Evolutionary conservation across 1,140 invertebrate genomes (phyloP).

Genomic region (Brachionus plicatilis): DNA sequence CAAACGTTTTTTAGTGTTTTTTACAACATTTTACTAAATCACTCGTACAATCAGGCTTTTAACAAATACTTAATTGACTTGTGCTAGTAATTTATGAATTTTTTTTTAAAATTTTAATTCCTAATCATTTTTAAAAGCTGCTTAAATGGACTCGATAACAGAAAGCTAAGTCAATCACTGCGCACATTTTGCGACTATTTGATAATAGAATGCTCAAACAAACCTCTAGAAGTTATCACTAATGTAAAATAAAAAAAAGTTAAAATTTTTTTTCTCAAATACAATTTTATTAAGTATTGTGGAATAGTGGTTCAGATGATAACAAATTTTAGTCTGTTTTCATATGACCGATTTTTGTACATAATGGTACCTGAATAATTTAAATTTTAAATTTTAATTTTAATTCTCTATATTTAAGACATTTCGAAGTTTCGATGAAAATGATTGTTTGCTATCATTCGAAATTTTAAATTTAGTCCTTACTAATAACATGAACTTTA

Average conservation of each 20-base stretch:
- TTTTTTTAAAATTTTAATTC: background rate
- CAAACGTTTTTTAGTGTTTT: background rate
- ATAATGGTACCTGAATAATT: slow-evolving; percentile 7
- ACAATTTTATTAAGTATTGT: background rate
- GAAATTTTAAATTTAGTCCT: slow-evolving; percentile 5
- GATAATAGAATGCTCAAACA: background rate
- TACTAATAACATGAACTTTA: background rate
- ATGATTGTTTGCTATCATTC: background rate
- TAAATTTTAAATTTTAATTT: background rate
- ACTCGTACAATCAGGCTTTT: background rate
- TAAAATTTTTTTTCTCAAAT: background rate
- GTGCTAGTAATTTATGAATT: background rate
- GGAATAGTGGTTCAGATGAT: background rate
- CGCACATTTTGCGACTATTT: slow-evolving; percentile 36
- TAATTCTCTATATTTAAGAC: background rate
- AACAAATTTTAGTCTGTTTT: background rate
- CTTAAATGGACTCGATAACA: slow-evolving; percentile 28
- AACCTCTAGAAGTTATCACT: background rate
- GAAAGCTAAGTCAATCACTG: slow-evolving; percentile 12
- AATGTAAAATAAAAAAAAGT: background rate
- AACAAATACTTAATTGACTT: background rate
- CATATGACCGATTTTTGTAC: slow-evolving; percentile 28
- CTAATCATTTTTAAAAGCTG: background rate
- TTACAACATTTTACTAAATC: slow-evolving; percentile 11
- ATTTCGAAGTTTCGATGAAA: slow-evolving; percentile 3